Evolutionary conservation across 2,797 vertebrate genomes (phyloP).

Genomic region (Eptatretus atami): DNA sequence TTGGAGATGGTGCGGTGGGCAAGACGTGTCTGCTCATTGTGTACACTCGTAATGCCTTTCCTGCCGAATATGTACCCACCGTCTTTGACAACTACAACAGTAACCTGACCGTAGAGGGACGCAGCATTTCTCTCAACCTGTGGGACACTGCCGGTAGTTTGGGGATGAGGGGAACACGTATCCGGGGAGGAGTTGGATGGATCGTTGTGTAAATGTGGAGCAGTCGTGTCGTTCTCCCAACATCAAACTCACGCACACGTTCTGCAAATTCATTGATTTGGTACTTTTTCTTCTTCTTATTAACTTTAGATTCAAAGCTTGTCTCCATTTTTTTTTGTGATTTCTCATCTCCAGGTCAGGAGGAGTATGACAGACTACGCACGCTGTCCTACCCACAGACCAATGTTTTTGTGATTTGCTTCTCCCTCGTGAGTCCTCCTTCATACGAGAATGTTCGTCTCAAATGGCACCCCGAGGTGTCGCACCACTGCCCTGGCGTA

Average conservation of each 20-base stretch:
- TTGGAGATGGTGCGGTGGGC: too few species aligned
- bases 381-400: slow-evolving; percentile 34
- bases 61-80: too few species aligned
- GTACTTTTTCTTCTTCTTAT: too few species aligned
- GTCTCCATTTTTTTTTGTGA: too few species aligned
- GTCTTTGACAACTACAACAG: not conserved
- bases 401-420: slow-evolving; percentile 44
- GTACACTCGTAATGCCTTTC: too few species aligned
- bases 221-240: too few species aligned
- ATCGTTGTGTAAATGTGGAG: too few species aligned
- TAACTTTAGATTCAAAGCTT: too few species aligned
- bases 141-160: not conserved
- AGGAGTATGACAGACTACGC: slow-evolving; percentile 33
- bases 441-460: slow-evolving; percentile 38
- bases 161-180: not conserved
- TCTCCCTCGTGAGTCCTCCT: slow-evolving; percentile 30
- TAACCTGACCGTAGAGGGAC: not conserved
- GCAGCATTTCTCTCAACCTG: slow-evolving; percentile 1
- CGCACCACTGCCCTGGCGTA: slow-evolving; percentile 31
- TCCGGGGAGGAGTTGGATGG: too few species aligned
- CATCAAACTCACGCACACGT: too few species aligned
- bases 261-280: too few species aligned
- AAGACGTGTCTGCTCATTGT: too few species aligned
- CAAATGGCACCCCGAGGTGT: slow-evolving; percentile 40
- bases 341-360: slow-evolving; percentile 17